These are phyloP conservation scores for Plutomurus gul DNA, from an alignment of 1,140 invertebrate species.

Conservation along the genomic window DNA sequence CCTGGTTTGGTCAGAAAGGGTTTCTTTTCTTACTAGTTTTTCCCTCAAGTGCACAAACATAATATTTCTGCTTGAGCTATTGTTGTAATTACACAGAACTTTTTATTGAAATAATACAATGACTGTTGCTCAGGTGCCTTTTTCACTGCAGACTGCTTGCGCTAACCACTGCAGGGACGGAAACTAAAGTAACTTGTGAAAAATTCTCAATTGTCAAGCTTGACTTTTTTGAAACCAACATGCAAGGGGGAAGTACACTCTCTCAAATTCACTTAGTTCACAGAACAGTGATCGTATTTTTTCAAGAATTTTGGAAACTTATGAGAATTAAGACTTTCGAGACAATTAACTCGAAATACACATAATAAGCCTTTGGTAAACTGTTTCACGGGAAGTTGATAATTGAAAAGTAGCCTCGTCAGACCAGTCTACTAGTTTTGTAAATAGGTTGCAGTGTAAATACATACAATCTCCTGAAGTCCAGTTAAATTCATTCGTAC, in stretches of 20 bases:
- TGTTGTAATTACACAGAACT: conserved; percentile 2
- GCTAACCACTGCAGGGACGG: not conserved
- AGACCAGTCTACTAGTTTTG: no score
- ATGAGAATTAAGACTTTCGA: not conserved
- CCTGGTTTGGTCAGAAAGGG: conserved; percentile 2
- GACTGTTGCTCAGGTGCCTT: not conserved
- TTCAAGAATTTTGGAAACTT: not conserved
- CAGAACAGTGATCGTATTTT: not conserved
- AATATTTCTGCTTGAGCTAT: conserved; percentile 15
- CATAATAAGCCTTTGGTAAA: conserved; percentile 15
- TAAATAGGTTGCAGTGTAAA: no score
- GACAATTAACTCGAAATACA: not conserved
- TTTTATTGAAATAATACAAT: not conserved
- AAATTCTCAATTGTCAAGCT: conserved; percentile 3
- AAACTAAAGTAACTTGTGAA: conserved; percentile 6
- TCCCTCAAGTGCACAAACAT: not conserved
- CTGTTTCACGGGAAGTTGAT: conserved; percentile 34
- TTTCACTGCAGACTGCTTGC: no score
- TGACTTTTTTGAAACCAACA: not conserved
- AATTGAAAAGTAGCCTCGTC: conserved; percentile 11
- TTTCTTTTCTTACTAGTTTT: not conserved
- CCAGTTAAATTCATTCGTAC: no score
- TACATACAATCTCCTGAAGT: no score
- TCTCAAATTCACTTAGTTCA: not conserved
- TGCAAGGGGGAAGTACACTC: not conserved